Base-by-base conservation (phyloP, 2,888 invertebrate genomes). In the Sarcophaga variegata region DNA sequence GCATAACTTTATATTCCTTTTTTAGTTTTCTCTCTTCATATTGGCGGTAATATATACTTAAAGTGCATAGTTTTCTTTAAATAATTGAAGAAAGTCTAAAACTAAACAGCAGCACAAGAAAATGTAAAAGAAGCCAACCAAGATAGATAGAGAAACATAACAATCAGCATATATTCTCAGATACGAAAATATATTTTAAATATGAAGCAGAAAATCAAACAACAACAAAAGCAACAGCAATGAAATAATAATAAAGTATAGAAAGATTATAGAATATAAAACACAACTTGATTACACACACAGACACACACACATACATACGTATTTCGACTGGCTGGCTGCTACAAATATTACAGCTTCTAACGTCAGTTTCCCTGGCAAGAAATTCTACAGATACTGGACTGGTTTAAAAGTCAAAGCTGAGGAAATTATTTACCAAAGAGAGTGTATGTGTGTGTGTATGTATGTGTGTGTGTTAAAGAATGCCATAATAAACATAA, bases 401-500 rank as follows among this genome's bases (percentile, higher is more conserved):
- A 54, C 54, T 54, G 54, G 54, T 54, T 54, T 54, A 14, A 54
- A 14, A 54, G 37, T 37, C 37, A 37, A 37, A 8, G 37, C 37
- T 37, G 37, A 37, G 17, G 17, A 54, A 54, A 54, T 54, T 54
- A 14, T 17, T 54, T 54, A 17, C 54, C 3, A 54, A 0, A 37
- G 37, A 37, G 27, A 27, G 37, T 8, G 8, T 37, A 2, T 37
- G 8, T 8, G 3, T 54, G 54, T 14, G 14, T 14, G 17, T 1
- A 20, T 20, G 20, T 20, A 20, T 54, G 54, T 54, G 5, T 54
- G 54, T 54, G 17, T 54, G 54, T 17, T 54, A 54, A 54, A 67
- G 81, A 75, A 81, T 78, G 79, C 81, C 79, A 82, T 87, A 87
- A 87, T 84, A 87, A 87, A 87, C 84, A 87, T 87, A 87, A 87